Percentiles rank a stretch among this genome's conserved stretches.
These are phyloP conservation scores for Cistogaster globosa DNA, from an alignment of 2,888 invertebrate species.

Conservation along the genomic window DNA sequence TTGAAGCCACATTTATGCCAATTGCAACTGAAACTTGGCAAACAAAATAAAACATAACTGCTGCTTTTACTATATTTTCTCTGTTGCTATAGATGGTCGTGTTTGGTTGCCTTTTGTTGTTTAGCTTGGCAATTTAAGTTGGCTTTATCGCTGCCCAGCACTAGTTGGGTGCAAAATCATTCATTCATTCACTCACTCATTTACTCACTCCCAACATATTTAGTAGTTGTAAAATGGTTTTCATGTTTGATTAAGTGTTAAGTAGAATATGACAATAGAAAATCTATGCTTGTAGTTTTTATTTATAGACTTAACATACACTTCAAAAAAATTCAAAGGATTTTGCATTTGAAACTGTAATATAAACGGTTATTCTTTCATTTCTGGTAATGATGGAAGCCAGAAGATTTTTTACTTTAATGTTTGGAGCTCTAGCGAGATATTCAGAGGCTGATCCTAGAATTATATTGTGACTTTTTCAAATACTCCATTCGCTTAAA, in stretches of 20 bases:
- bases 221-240: constrained; percentile 44
- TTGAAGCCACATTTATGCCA: constrained; percentile 72
- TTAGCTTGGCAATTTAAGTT: background rate
- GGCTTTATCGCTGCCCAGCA: constrained; percentile 13
- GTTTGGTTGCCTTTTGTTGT: constrained; percentile 7
- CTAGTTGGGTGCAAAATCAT: constrained; percentile 50
- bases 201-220: constrained; percentile 15
- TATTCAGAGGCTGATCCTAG: too few species aligned
- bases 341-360: too few species aligned
- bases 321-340: background rate
- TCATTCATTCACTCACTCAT: constrained; percentile 29
- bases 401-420: too few species aligned
- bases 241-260: constrained; percentile 68
- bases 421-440: too few species aligned
- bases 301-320: constrained; percentile 15
- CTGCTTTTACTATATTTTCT: constrained; percentile 23
- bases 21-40: constrained; percentile 70
- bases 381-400: too few species aligned
- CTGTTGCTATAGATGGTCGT: constrained; percentile 24
- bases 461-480: too few species aligned
- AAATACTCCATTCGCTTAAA: too few species aligned
- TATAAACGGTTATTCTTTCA: too few species aligned
- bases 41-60: constrained; percentile 50
- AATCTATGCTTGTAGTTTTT: constrained; percentile 2
- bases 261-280: constrained; percentile 57